Conservation (phyloP, 2,797 vertebrate species). For the Forpus xanthops region DNA sequence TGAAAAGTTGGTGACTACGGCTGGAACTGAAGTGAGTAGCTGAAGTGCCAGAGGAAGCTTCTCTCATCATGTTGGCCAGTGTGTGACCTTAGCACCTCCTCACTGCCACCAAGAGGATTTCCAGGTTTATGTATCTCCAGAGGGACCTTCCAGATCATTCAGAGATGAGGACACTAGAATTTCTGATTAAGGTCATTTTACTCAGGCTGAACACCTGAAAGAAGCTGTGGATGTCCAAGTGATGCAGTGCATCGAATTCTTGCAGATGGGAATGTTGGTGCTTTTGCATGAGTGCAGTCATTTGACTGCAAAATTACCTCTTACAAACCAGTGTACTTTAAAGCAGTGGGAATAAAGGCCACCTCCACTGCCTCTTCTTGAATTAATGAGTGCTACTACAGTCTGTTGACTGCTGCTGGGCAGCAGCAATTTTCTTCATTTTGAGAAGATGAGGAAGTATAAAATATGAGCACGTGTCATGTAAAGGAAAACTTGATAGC, state of each 20-base stretch:
- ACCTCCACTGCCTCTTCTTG: background rate
- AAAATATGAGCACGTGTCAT: background rate
- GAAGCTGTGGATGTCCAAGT: background rate
- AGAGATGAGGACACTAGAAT: background rate
- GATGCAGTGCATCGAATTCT: background rate
- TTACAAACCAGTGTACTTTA: background rate
- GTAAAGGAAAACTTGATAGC: background rate
- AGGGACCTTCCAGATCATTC: background rate
- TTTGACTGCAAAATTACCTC: background rate
- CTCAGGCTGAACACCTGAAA: background rate
- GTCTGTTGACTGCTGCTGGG: background rate
- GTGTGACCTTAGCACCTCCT: rapidly evolving
- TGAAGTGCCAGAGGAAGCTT: background rate
- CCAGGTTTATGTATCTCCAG: background rate
- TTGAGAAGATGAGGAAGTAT: background rate
- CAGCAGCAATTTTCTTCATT: background rate
- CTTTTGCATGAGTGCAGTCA: background rate
- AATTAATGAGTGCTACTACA: background rate
- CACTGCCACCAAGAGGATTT: background rate
- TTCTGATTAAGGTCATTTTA: background rate
- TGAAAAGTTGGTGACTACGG: background rate
- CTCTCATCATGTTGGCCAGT: rapidly evolving
- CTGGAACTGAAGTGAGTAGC: background rate
- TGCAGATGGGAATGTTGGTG: background rate
- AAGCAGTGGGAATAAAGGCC: background rate